These are phyloP conservation scores for Mesoclemmys tuberculata DNA, from an alignment of 2,113 vertebrate genomes.

Conservation along the genomic window DNA sequence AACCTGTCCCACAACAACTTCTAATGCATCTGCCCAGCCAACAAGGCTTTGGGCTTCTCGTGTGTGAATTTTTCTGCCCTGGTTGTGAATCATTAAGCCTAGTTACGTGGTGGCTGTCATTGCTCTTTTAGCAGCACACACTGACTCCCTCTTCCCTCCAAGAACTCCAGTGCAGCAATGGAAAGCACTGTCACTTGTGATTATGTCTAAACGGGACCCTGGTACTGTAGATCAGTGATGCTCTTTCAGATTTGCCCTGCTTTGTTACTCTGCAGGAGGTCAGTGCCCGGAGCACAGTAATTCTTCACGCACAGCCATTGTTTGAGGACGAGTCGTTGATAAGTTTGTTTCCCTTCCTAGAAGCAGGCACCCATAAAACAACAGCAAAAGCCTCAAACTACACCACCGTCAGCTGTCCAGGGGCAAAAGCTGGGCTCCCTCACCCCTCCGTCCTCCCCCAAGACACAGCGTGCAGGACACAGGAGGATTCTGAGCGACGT, in stretches of 20 bases:
- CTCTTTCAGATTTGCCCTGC: background rate
- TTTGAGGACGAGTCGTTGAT: fast-evolving
- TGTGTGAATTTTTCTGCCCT: background rate
- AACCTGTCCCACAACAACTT: background rate
- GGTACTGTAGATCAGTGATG: background rate
- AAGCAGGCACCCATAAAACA: conserved; percentile 75
- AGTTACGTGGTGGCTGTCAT: background rate
- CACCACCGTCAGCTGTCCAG: conserved; percentile 55
- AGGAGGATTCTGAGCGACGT: conserved; percentile 96
- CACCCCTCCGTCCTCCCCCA: conserved; percentile 96
- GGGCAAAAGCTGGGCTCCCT: conserved; percentile 91
- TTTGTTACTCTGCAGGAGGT: fast-evolving
- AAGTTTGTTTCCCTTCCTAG: background rate
- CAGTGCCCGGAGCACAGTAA: fast-evolving
- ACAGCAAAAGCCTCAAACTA: conserved; percentile 70
- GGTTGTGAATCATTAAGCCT: fast-evolving
- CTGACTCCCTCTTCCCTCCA: background rate
- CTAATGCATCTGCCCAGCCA: fast-evolving
- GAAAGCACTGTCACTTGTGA: background rate
- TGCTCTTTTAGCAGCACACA: background rate
- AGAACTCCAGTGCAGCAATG: background rate
- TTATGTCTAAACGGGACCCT: background rate
- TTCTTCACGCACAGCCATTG: fast-evolving
- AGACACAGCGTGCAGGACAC: conserved; percentile 92
- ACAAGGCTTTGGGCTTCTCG: background rate